A percentile compares a stretch with the other conserved stretches of the same genome.
These are phyloP conservation scores for Apus apus DNA, from an alignment of 2,113 vertebrate species.

Conservation along the genomic window DNA sequence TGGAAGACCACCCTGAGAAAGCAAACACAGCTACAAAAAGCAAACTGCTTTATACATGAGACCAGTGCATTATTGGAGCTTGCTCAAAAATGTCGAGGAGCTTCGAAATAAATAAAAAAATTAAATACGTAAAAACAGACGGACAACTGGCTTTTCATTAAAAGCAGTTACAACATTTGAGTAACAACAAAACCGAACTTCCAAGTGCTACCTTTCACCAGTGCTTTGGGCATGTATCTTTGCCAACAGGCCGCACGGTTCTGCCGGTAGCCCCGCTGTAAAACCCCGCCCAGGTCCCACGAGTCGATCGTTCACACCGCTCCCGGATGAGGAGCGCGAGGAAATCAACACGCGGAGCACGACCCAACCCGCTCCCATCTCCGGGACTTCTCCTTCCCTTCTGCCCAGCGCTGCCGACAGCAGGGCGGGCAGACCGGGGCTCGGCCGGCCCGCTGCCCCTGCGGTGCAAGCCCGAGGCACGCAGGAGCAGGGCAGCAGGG, in stretches of 20 bases:
- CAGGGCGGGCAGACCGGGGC: not conserved
- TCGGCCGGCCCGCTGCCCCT: not conserved
- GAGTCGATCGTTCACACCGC: no score
- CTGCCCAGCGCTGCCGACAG: not conserved
- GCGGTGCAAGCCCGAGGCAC: no score
- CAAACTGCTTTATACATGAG: not conserved
- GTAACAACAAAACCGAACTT: not conserved
- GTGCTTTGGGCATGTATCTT: not conserved
- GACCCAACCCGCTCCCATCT: not conserved
- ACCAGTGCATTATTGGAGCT: fast-evolving
- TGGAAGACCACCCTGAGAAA: not conserved
- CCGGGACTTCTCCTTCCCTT: not conserved
- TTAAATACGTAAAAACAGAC: no score
- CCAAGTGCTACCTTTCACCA: not conserved
- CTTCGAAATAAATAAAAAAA: not conserved
- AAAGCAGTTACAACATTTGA: not conserved
- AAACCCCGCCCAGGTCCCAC: no score
- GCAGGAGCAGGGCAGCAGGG: no score
- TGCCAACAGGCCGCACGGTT: not conserved
- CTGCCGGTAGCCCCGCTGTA: not conserved
- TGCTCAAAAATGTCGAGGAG: not conserved
- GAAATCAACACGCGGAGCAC: not conserved
- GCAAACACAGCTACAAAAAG: not conserved
- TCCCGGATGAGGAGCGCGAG: fast-evolving
- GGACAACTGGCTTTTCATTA: not conserved